Base-by-base conservation (phyloP, 1,140 invertebrate species). In the Euura saliciscinereae region DNA sequence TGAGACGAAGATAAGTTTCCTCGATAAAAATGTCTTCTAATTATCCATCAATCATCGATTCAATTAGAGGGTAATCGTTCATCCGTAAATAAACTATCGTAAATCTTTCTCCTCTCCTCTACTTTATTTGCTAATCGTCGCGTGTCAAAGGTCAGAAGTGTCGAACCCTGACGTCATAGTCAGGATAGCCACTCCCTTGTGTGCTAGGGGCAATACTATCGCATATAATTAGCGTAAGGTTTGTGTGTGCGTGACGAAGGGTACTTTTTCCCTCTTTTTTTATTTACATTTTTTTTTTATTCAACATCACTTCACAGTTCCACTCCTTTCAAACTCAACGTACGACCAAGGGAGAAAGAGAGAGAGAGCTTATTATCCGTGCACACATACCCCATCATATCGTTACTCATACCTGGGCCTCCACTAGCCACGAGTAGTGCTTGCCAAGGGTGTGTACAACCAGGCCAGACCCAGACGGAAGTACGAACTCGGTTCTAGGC, bases 281-380 rank as follows among this genome's bases (percentile, higher is more conserved):
- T 28, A 28, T 28, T 28, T 28, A 1, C 28, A 28, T 28, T 28
- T 28, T 28, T 28, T 28, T 28, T 28, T 28, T 28, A 28, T 28
- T 28, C 28, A 28, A 28, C 28, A 28, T 28, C 28, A 28, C 28
- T 28, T 28, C 28, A 28, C 28, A 28, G 28, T 28, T 28, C 28
- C 28, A 28, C 28, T 28, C 28, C 28, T 28, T 28, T 28, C 28
- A 28, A 28, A 28, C 28, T 28, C 28, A 28, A 28, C 28, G 28
- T 28, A 1, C 28, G 28, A 28, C 28, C 28, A 28, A 59, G 3
- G 51, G 51, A 59, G n/a, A 59, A 8, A n/a, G 13, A n/a, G 8
- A n/a, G 51, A 59, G 51, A n/a, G 51, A 59, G 51, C 51, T 59
- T 59, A 59, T 59, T 59, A 59, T 59, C 51, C 51, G 51, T n/a